phyloP scores from a whole-genome alignment of 2,888 invertebrate species.

The Dryomyza anilis region DNA sequence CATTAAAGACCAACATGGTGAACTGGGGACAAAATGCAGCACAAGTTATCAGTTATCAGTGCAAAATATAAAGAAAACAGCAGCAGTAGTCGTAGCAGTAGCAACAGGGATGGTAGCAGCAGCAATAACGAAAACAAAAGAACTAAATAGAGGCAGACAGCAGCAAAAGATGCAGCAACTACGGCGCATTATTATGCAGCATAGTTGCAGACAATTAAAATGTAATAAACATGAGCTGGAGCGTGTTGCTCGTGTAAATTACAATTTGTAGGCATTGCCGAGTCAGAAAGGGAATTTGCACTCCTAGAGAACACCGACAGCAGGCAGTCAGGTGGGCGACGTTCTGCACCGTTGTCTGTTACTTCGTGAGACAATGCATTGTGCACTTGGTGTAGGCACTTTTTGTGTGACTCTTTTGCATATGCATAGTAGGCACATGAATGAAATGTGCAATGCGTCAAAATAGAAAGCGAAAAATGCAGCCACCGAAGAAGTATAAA shows the following conservation, averaged over 20 bases:
- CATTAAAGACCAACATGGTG: constrained; percentile 1
- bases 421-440: neutral
- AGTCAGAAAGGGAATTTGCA: too few relatives aligned
- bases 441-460: neutral
- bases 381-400: neutral
- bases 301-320: too few relatives aligned
- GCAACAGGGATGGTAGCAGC: constrained; percentile 2
- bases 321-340: too few relatives aligned
- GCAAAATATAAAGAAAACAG: neutral
- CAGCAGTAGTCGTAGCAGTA: neutral
- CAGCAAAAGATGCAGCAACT: neutral
- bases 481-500: neutral
- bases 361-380: neutral
- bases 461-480: neutral
- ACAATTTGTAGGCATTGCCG: neutral
- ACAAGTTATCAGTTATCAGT: constrained; percentile 6
- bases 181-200: constrained; percentile 31
- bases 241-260: constrained; percentile 22
- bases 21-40: neutral
- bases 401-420: neutral
- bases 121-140: neutral
- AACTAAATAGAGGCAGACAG: neutral
- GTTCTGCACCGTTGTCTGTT: too few relatives aligned
- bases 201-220: constrained; percentile 36
- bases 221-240: constrained; percentile 34